A percentile compares a stretch with the other conserved stretches of the same genome.
These are phyloP conservation scores for Salticus scenicus DNA, from an alignment of 2,888 invertebrate species.

Conservation along the genomic window DNA sequence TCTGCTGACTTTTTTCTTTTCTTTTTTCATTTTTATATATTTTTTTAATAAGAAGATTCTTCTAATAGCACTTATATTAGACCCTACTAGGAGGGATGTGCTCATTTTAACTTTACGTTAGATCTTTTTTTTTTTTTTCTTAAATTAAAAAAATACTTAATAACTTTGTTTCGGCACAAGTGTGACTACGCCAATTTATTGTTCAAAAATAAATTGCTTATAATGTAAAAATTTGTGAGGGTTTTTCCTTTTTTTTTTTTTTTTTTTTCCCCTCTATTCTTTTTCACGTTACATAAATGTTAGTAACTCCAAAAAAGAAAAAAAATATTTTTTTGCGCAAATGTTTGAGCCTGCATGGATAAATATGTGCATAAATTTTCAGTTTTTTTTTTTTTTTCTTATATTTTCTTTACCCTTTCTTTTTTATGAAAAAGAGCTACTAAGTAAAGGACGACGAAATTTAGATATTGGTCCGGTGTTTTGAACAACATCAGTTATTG, in stretches of 20 bases:
- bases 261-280: background rate
- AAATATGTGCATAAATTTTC: slow-evolving; percentile 17
- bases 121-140: slow-evolving; percentile 5
- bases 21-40: too few species aligned
- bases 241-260: background rate
- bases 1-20: background rate
- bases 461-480: background rate
- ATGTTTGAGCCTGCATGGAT: slow-evolving; percentile 2
- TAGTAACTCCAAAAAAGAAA: background rate
- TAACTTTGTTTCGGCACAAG: slow-evolving; percentile 17
- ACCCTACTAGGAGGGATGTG: background rate
- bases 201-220: slow-evolving; percentile 19
- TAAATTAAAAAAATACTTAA: slow-evolving; percentile 26
- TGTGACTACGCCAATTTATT: slow-evolving; percentile 14
- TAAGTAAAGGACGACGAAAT: background rate
- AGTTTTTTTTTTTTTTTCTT: background rate
- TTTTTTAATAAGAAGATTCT: slow-evolving; percentile 53
- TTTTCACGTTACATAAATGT: slow-evolving; percentile 9
- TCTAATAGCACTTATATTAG: slow-evolving; percentile 17
- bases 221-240: slow-evolving; percentile 17
- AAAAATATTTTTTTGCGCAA: background rate
- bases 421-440: background rate
- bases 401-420: too few species aligned
- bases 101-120: slow-evolving; percentile 45
- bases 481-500: background rate